Base-by-base conservation (phyloP, 1,140 invertebrate species). In the Pseudobourletiella spinata region DNA sequence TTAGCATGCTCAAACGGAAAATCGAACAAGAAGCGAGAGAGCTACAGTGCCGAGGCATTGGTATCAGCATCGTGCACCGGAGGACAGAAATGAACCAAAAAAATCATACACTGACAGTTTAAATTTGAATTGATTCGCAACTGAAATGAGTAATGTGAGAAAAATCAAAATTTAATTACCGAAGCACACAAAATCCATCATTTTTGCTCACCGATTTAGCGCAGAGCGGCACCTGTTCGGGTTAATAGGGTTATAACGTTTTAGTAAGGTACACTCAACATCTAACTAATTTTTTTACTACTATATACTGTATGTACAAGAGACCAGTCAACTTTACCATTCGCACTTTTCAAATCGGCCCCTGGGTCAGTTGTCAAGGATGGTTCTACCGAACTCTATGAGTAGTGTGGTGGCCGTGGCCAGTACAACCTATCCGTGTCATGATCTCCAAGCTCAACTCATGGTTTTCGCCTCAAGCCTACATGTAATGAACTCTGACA, bases 171-270 rank as follows among this genome's bases (percentile, higher is more conserved):
- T 57, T 80, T 79, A 81, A 61, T 87, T 88, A 88, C 86, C 86
- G 86, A 87, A 87, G 86, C 85, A 87, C 85, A 88, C 85, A 87
- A 87, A 84, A 86, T 85, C 85, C 86, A 83, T 83, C 83, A 87
- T 70, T 70, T 68, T 87, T 87, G 86, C 86, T 88, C 86, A 87
- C 86, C 86, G 86, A 83, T 85, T 86, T 85, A 82, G 84, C 85
- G 82, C 86, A 88, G 84, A 83, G 86, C 81, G 84, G 83, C 81
- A 85, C 83, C 83, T 84, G 84, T 79, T 85, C 83, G 79, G 79
- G 79, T 81, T 82, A 77, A 77, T 76, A 82, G 77, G 78, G 79
- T 81, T 82, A 80, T 59, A 57, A 68, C 26, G 65, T 55, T 59
- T 54, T 54, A 54, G 50, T 54, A 26, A 30, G 25, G 4, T 54